Percentiles rank a stretch among this genome's conserved stretches.
Conservation (phyloP, 2,797 vertebrate species). For the Rhinophrynus dorsalis region DNA sequence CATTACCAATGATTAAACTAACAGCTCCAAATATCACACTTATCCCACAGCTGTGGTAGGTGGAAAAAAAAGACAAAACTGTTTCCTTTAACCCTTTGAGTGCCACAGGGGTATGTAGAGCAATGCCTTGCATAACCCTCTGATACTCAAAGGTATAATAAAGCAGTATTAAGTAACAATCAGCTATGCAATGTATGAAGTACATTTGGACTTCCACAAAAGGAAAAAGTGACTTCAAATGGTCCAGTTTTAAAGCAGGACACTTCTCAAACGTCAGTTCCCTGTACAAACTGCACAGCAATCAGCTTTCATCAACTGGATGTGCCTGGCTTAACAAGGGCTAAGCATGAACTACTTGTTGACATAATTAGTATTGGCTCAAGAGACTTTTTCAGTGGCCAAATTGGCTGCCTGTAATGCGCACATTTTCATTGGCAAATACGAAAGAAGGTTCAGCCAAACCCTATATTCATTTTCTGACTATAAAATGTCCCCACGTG, state of each 20-base stretch:
- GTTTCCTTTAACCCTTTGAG: too few species aligned
- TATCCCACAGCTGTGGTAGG: too few species aligned
- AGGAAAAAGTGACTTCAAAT: too few species aligned
- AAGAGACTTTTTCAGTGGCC: constrained; percentile 57
- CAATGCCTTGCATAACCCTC: too few species aligned
- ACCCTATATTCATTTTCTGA: constrained; percentile 68
- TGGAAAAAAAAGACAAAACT: too few species aligned
- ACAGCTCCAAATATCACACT: too few species aligned
- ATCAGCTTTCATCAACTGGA: constrained; percentile 54
- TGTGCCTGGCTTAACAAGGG: constrained; percentile 67
- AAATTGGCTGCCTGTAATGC: constrained; percentile 62
- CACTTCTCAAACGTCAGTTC: constrained; percentile 66
- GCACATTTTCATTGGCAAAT: constrained; percentile 72
- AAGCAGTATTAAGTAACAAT: too few species aligned
- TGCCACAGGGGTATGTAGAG: too few species aligned
- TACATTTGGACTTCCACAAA: too few species aligned
- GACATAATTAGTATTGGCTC: constrained; percentile 75
- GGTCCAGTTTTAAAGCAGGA: constrained; percentile 44
- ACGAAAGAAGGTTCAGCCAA: constrained; percentile 70
- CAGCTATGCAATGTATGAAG: too few species aligned
- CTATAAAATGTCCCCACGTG: constrained; percentile 37
- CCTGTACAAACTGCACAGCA: constrained; percentile 52
- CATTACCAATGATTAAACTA: too few species aligned
- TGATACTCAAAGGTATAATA: too few species aligned
- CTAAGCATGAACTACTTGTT: constrained; percentile 87